These are phyloP conservation scores for Limonius californicus DNA, from an alignment of 1,140 invertebrate species.

Conservation along the genomic window DNA sequence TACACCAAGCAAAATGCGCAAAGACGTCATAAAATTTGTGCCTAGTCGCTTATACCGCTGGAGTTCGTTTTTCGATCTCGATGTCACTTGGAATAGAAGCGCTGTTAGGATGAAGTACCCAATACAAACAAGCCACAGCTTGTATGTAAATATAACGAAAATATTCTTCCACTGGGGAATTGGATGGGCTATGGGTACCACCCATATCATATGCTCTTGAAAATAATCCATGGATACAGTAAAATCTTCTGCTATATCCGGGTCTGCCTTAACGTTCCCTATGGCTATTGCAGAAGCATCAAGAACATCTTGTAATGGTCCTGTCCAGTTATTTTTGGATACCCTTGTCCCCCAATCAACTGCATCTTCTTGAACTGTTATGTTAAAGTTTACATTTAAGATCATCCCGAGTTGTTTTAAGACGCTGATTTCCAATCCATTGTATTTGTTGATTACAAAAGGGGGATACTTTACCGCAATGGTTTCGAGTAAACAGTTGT, in stretches of 20 bases:
- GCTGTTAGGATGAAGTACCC: neutral
- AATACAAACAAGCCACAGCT: neutral
- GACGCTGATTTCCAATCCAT: neutral
- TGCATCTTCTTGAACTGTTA: neutral
- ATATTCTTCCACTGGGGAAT: neutral
- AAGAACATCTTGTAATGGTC: neutral
- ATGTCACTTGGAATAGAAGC: neutral
- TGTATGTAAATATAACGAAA: neutral
- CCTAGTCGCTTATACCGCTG: neutral
- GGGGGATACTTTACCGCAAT: neutral
- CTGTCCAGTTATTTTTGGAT: neutral
- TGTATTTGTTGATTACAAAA: neutral
- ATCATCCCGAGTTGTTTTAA: neutral
- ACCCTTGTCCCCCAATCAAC: neutral
- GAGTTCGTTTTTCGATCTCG: neutral
- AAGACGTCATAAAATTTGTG: neutral
- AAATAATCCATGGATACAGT: neutral
- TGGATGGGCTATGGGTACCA: neutral
- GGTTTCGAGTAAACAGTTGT: neutral
- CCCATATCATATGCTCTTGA: neutral
- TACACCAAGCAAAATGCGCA: slow-evolving; percentile 13
- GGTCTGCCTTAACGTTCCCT: neutral
- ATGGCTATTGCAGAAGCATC: neutral
- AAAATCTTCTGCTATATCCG: neutral
- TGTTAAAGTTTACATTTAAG: neutral